A percentile compares a stretch with the other conserved stretches of the same genome.
phyloP scores from a whole-genome alignment of 2,113 vertebrate genomes.

The Phainopepla nitens region DNA sequence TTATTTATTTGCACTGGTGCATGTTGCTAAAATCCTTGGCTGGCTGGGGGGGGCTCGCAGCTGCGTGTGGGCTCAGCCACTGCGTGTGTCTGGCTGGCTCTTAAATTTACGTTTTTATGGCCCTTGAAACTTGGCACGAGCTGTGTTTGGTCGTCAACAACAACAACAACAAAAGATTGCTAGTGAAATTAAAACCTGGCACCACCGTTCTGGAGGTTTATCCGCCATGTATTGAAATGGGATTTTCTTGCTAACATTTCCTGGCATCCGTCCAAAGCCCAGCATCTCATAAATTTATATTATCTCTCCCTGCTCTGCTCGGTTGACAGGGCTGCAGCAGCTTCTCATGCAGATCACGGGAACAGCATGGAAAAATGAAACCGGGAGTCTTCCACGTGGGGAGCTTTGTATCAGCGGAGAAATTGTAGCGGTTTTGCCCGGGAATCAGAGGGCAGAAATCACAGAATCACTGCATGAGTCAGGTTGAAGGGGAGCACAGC shows the following conservation, averaged over 20 bases:
- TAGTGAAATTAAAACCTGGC: constrained; percentile 10
- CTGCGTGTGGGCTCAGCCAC: background rate
- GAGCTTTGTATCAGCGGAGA: background rate
- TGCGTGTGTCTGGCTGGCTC: background rate
- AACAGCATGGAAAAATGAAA: background rate
- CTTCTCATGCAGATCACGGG: background rate
- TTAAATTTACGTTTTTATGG: background rate
- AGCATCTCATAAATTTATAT: constrained; percentile 15
- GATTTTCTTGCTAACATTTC: constrained; percentile 20
- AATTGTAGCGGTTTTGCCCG: background rate
- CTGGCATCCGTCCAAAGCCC: background rate
- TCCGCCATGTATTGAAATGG: background rate
- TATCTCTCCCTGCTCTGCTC: background rate
- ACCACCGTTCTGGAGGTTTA: background rate
- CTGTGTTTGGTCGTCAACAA: background rate
- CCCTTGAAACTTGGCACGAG: constrained; percentile 8
- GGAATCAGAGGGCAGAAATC: background rate
- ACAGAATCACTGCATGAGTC: background rate
- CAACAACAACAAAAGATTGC: background rate
- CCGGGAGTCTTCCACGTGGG: background rate
- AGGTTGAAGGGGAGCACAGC: background rate
- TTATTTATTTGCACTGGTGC: background rate
- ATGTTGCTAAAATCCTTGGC: background rate
- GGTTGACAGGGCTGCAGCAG: background rate
- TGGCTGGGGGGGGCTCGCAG: background rate